These are phyloP conservation scores for Ochotona curzoniae DNA, from an alignment of 2,113 vertebrate species.

Conservation along the genomic window DNA sequence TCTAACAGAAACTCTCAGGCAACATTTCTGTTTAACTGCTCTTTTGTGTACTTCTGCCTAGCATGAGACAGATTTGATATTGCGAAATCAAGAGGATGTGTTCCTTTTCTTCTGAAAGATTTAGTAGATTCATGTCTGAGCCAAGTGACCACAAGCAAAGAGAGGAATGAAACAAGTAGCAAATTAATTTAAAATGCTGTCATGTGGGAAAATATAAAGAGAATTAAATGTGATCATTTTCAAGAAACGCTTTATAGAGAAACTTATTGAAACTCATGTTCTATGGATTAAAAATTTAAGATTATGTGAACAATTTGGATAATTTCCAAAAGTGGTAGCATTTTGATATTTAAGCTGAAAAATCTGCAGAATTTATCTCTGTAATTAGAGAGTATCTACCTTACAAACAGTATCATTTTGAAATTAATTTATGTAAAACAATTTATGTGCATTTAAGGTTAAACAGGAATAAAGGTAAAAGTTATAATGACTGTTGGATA, in stretches of 20 bases:
- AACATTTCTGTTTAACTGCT: not conserved
- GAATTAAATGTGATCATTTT: not conserved
- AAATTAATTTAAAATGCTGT: not conserved
- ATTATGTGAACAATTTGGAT: not conserved
- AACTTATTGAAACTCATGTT: not conserved
- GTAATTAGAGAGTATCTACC: not conserved
- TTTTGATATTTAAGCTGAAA: not conserved
- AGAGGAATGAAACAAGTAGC: slow-evolving; percentile 2
- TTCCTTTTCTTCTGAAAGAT: not conserved
- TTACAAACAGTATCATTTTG: not conserved
- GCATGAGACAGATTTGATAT: not conserved
- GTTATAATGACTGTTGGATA: not conserved
- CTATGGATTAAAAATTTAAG: not conserved
- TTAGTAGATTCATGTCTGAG: not conserved
- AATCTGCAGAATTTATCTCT: not conserved
- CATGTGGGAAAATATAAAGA: not conserved
- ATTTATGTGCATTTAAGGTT: not conserved
- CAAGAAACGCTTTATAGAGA: not conserved
- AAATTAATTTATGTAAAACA: not conserved
- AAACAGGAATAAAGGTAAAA: not conserved
- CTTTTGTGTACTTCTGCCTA: not conserved
- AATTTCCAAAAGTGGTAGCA: not conserved
- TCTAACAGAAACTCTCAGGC: not conserved
- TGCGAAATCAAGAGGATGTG: not conserved
- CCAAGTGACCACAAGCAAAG: not conserved